phyloP scores from a whole-genome alignment of 2,797 vertebrate genomes.

The Leucoraja ocellata region DNA sequence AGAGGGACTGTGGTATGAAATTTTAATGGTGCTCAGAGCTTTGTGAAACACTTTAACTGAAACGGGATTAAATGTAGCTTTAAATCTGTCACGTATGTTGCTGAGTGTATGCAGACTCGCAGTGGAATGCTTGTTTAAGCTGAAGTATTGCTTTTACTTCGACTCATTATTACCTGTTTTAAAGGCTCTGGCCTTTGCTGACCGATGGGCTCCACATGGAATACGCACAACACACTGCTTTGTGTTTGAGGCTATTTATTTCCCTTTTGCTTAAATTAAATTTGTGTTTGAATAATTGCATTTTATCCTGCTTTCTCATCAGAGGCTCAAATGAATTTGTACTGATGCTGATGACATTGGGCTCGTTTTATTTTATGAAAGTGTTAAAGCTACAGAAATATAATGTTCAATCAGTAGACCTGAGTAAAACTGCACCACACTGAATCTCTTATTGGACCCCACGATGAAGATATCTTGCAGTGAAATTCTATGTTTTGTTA shows the following conservation, averaged over 20 bases:
- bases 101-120: neutral
- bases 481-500: neutral
- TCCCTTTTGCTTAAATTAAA: neutral
- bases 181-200: neutral
- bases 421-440: neutral
- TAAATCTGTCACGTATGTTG: neutral
- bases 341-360: neutral
- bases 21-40: neutral
- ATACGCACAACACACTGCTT: neutral
- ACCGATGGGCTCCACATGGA: neutral
- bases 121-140: neutral
- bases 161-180: neutral
- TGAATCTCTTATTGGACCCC: neutral
- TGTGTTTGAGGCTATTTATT: neutral
- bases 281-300: neutral
- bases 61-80: conserved; percentile 18
- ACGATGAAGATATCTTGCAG: neutral
- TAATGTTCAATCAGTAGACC: neutral
- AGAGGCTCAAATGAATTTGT: neutral
- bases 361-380: neutral
- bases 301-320: neutral
- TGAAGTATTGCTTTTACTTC: neutral
- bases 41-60: neutral
- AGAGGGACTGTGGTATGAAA: neutral
- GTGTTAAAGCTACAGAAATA: neutral